These are phyloP conservation scores for Clarias batrachus DNA, from an alignment of 2,113 vertebrate species.

Conservation along the genomic window DNA sequence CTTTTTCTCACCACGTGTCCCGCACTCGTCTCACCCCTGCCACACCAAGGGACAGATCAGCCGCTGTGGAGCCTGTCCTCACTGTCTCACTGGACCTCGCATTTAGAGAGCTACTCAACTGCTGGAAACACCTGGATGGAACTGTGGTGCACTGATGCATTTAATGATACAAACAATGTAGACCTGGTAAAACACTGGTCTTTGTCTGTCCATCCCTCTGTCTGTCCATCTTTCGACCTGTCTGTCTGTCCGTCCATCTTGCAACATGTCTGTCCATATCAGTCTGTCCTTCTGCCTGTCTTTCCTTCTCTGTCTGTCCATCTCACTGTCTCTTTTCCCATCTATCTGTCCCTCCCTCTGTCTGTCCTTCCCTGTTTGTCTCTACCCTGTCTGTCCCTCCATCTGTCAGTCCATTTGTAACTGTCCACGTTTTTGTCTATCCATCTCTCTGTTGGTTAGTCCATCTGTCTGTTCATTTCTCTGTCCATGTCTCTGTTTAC, in stretches of 20 bases:
- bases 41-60: background rate
- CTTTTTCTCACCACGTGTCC: background rate
- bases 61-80: background rate
- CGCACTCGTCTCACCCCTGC: background rate
- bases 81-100: background rate
- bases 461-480: background rate
- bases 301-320: background rate
- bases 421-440: background rate
- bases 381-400: background rate
- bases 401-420: no score
- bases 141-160: background rate
- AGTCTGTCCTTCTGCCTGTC: background rate
- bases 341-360: background rate
- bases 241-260: background rate
- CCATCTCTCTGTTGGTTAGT: no score
- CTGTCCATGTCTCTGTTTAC: background rate
- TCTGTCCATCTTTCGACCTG: rapidly evolving
- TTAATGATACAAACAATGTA: background rate
- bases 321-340: background rate
- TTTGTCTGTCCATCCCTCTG: background rate
- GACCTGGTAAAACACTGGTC: background rate
- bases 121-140: background rate
- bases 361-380: background rate
- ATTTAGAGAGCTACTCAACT: background rate
- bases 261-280: background rate